Conservation (phyloP, 2,888 invertebrate genomes). For the Eurytoma californica region DNA sequence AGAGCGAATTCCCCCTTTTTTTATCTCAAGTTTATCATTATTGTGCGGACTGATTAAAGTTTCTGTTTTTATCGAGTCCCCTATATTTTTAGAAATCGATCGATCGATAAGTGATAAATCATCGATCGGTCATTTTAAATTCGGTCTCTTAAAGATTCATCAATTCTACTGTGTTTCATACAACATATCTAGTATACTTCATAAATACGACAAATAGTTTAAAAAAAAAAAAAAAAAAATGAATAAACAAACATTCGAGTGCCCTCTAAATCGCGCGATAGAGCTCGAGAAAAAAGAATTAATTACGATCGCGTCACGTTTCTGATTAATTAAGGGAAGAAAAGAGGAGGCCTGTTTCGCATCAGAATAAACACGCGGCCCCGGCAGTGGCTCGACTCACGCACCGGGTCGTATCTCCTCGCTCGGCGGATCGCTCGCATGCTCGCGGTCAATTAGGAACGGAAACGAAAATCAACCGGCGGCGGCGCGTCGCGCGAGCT, state of each 20-base stretch:
- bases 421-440: constrained; percentile 19
- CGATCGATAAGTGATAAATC: no score
- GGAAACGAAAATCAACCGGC: constrained; percentile 47
- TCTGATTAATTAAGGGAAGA: background rate
- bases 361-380: constrained; percentile 18
- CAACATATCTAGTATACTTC: no score
- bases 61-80: no score
- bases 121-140: no score
- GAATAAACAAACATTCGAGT: background rate
- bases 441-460: constrained; percentile 39
- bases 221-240: no score
- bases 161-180: no score
- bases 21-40: no score
- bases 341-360: background rate
- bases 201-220: no score
- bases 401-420: background rate
- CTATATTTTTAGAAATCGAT: no score
- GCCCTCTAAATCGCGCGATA: background rate
- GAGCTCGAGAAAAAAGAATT: constrained; percentile 1
- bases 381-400: background rate
- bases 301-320: background rate
- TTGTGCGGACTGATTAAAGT: no score
- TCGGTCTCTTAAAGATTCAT: no score
- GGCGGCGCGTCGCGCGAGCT: constrained; percentile 11
- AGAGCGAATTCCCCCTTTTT: no score